phyloP scores from a whole-genome alignment of 2,888 invertebrate genomes.

The Agrotis exclamationis region DNA sequence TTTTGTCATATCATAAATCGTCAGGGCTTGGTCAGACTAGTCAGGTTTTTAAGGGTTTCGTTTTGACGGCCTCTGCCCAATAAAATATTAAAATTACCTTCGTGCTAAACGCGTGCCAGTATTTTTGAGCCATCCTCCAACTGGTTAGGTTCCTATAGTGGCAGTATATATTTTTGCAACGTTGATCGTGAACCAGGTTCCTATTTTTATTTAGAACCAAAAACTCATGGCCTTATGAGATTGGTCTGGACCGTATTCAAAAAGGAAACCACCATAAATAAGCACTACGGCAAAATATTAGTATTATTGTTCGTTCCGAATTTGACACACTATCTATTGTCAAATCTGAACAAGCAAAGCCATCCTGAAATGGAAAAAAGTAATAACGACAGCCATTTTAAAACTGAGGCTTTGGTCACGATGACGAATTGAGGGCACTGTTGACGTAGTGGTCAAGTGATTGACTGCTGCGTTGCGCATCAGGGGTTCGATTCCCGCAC shows the following conservation, averaged over 20 bases:
- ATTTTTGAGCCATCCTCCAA: not conserved
- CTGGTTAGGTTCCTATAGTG: slow-evolving; percentile 1
- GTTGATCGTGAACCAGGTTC: not conserved
- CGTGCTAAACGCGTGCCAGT: slow-evolving; percentile 12
- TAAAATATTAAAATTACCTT: slow-evolving; percentile 18
- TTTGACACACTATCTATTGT: not conserved
- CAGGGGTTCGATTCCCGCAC: too few relatives aligned
- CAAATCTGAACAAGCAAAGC: slow-evolving; percentile 10
- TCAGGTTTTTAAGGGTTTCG: not conserved
- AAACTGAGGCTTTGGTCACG: too few relatives aligned
- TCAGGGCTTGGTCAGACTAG: not conserved
- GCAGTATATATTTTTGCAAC: not conserved
- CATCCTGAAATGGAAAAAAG: slow-evolving; percentile 2
- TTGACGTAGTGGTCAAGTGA: too few relatives aligned
- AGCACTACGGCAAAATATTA: not conserved
- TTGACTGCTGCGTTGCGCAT: too few relatives aligned
- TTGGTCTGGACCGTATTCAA: too few relatives aligned
- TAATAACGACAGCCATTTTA: too few relatives aligned
- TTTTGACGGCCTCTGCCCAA: not conserved
- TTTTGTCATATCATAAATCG: not conserved
- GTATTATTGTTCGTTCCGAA: not conserved
- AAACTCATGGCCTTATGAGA: not conserved
- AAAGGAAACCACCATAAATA: not conserved
- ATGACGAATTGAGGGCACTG: too few relatives aligned
- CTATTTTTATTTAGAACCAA: not conserved